phyloP scores from a whole-genome alignment of 2,113 vertebrate species.

The Pedetes capensis region DNA sequence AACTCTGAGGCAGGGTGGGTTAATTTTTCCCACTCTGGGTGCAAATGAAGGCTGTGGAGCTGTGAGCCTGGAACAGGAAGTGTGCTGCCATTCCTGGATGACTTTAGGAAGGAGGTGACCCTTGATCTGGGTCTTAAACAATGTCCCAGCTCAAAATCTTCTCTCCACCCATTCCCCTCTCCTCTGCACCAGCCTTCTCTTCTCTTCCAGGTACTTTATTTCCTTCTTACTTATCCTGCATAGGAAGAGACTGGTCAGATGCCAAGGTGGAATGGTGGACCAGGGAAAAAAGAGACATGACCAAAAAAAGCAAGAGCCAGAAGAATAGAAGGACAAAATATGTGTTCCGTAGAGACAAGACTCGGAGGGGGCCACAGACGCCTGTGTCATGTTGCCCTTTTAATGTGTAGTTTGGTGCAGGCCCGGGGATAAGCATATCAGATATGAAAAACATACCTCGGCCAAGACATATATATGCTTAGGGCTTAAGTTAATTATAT shows the following conservation, averaged over 20 bases:
- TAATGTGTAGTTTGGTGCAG: not conserved
- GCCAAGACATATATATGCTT: not conserved
- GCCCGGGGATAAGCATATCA: not conserved
- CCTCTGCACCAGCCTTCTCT: not conserved
- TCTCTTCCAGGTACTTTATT: not conserved
- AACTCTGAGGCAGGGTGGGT: not conserved
- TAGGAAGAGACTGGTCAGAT: not conserved
- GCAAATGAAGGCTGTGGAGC: not conserved
- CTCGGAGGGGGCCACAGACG: not conserved
- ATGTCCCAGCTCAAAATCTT: not conserved
- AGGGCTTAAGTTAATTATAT: not conserved
- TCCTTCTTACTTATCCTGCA: not conserved
- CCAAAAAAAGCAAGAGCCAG: not conserved
- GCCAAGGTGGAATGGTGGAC: not conserved
- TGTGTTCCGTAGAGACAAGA: not conserved
- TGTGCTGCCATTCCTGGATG: not conserved
- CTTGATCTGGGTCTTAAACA: not conserved
- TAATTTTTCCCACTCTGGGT: not conserved
- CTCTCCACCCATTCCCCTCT: not conserved
- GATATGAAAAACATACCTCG: not conserved
- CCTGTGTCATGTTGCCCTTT: not conserved
- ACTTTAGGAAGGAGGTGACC: not conserved
- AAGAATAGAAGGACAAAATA: not conserved
- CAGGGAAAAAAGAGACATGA: not conserved
- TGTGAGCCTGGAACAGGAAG: not conserved